These are phyloP conservation scores for Aricia artaxerxes DNA, from an alignment of 2,888 invertebrate genomes.

Conservation along the genomic window DNA sequence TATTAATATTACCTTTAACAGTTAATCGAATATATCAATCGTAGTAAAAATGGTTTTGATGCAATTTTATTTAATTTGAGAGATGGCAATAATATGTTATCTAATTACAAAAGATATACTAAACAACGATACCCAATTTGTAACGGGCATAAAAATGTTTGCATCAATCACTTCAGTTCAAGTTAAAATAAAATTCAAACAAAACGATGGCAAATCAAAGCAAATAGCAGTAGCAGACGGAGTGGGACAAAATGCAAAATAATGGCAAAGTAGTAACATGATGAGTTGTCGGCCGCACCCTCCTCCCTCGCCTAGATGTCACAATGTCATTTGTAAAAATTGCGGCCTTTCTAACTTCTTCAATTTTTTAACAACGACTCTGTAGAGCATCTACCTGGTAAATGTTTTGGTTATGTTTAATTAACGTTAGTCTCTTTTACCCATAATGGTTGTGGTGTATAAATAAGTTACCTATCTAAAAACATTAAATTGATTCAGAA, in stretches of 20 bases:
- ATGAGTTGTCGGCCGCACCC: slow-evolving; percentile 78
- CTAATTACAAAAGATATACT: neutral
- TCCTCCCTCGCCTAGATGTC: slow-evolving; percentile 69
- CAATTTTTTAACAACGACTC: slow-evolving; percentile 63
- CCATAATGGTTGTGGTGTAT: too few species aligned
- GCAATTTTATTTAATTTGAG: neutral
- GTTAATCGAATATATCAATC: neutral
- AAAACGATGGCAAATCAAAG: slow-evolving; percentile 56
- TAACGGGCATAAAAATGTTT: neutral
- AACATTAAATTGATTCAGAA: too few species aligned
- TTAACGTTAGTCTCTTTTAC: too few species aligned
- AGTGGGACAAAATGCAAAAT: slow-evolving; percentile 65
- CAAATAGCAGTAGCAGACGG: slow-evolving; percentile 55
- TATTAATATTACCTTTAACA: neutral
- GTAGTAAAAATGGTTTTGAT: neutral
- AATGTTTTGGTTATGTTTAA: slow-evolving; percentile 2
- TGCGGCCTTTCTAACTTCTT: slow-evolving; percentile 74
- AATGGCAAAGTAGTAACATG: slow-evolving; percentile 78
- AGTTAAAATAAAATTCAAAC: slow-evolving; percentile 40
- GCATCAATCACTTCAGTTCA: neutral
- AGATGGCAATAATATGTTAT: neutral
- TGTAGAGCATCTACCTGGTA: slow-evolving; percentile 47
- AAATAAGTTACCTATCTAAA: too few species aligned
- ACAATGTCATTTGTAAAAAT: slow-evolving; percentile 81
- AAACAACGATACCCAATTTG: neutral